phyloP scores from a whole-genome alignment of 2,113 vertebrate species.

The Microcebus jonahi region DNA sequence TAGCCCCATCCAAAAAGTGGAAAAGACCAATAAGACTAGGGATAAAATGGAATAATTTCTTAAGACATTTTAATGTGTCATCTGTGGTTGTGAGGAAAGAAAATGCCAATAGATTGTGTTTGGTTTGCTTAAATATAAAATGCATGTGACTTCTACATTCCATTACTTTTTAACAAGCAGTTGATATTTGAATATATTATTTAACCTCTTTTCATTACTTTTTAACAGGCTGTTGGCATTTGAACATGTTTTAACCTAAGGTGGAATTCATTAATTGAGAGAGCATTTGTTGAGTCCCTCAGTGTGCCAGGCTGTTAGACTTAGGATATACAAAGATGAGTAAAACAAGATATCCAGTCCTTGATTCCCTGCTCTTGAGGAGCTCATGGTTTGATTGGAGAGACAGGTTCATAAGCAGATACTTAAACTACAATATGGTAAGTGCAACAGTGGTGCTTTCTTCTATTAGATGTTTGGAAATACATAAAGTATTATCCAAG shows the following conservation, averaged over 20 bases:
- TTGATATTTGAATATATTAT: constrained; percentile 40
- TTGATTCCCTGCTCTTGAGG: constrained; percentile 33
- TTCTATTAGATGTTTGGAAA: constrained; percentile 4
- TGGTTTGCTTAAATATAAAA: constrained; percentile 44
- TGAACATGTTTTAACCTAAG: constrained; percentile 57
- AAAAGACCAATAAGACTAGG: neutral
- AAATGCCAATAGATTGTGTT: neutral
- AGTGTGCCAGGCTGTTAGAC: constrained; percentile 15
- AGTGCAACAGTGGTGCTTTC: neutral
- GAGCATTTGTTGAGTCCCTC: constrained; percentile 27
- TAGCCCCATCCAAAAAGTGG: neutral
- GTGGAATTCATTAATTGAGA: constrained; percentile 46
- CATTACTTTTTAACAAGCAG: constrained; percentile 50
- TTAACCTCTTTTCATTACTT: constrained; percentile 57
- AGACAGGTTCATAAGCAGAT: constrained; percentile 39
- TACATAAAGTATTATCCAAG: neutral
- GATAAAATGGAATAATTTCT: constrained; percentile 5
- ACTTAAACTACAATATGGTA: neutral
- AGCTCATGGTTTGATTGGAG: neutral
- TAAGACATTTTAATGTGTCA: neutral
- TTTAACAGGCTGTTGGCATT: constrained; percentile 66
- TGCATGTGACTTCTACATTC: neutral
- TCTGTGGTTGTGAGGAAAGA: neutral
- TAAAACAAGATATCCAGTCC: neutral
- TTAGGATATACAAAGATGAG: constrained; percentile 29